Evolutionary conservation across 2,797 vertebrate genomes (phyloP), one percentile per base, ranked within the genome.

Genomic region (Tapirus indicus): DNA sequence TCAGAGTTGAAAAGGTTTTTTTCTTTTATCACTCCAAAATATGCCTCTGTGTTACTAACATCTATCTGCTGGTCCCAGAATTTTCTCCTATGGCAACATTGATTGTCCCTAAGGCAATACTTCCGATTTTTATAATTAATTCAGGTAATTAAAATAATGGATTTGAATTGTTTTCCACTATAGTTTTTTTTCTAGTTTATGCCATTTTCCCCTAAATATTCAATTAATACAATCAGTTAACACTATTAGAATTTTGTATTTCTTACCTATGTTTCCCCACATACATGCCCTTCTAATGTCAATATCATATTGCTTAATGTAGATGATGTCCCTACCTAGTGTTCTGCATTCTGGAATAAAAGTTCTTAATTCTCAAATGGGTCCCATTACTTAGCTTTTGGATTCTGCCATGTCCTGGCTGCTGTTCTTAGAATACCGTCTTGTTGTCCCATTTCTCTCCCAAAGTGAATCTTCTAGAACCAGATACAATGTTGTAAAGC

Each of bases 1-100:
- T 87, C 49, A 60, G 44, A 96, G 18, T 96, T 84, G 29, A 96
- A 79, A 72, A 79, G 54, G 25, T 18, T 75, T 66, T 66, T 94
- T 97, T 35, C 32, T 87, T 62, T 95, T 95, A 80, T 77, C 72
- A 85, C 27, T 90, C 6, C 18, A 69, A 84, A 87, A 87, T 72
- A 80, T 75, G 25, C 44, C 27, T 86, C 13, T 88, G 13, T 80
- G 35, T 75, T 94, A 54, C 27, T 92, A 69, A 41, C 32, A 86
- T 72, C 44, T 91, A 72, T 25, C 64, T 95, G 14, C 9, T 47
- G 11, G 17, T 89, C 17, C 7, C 47, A 91, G n/a, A 80, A 91
- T 71, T 91, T 96, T 85, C 23, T 23, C 29, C 9, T 78, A 9
- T 78, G 62, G 9, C n/a, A 90, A 96, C 94, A 69, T n/a, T 60